Evolutionary conservation across 2,797 vertebrate species (phyloP).

Genomic region (Microcaecilia unicolor): DNA sequence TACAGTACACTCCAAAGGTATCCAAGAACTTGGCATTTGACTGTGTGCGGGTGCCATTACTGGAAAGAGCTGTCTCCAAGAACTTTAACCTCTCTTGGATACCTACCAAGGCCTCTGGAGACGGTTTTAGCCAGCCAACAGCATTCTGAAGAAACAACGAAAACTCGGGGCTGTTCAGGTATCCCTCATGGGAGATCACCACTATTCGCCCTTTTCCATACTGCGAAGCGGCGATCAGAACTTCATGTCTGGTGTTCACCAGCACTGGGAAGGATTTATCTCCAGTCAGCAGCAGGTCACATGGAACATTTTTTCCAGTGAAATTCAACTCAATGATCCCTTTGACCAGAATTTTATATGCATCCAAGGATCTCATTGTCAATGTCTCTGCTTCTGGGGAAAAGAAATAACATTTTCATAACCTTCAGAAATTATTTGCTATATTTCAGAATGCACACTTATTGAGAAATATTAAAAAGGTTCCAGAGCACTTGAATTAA

Average conservation of each 20-base stretch:
- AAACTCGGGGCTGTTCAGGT: conserved; percentile 38
- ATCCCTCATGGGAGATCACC: conserved; percentile 43
- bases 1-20: conserved; percentile 41
- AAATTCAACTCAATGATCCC: conserved; percentile 42
- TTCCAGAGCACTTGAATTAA: too few relatives aligned
- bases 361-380: conserved; percentile 36
- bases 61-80: conserved; percentile 29
- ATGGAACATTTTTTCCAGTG: conserved; percentile 37
- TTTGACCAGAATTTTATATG: conserved; percentile 39
- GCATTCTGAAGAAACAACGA: conserved; percentile 48
- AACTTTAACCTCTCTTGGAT: conserved; percentile 24
- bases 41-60: conserved; percentile 19
- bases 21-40: conserved; percentile 13
- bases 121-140: conserved; percentile 42
- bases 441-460: too few relatives aligned
- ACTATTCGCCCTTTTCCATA: conserved; percentile 51
- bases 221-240: conserved; percentile 41
- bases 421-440: too few relatives aligned
- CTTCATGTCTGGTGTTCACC: conserved; percentile 46
- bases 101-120: conserved; percentile 22
- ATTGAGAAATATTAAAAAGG: too few relatives aligned
- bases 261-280: conserved; percentile 47
- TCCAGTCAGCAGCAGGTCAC: conserved; percentile 48
- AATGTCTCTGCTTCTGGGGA: conserved; percentile 8
- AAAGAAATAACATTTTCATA: too few relatives aligned